Base-by-base conservation (phyloP, 1,140 invertebrate species). In the Dendrolimus punctatus region DNA sequence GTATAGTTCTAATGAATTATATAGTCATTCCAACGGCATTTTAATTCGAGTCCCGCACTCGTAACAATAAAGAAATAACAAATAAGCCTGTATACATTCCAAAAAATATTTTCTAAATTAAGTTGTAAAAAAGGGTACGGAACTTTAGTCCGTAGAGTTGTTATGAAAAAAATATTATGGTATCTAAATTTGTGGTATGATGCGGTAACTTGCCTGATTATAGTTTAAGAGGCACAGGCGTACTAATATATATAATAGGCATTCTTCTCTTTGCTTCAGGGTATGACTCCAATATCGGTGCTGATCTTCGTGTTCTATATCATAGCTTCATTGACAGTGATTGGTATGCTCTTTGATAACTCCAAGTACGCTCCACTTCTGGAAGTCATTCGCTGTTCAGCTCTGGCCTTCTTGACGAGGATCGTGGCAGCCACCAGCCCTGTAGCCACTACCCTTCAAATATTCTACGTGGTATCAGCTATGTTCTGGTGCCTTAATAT, bases 301-400 rank as follows among this genome's bases (percentile, higher is more conserved):
- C 60, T 89, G 9, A 71, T 82, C 10, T 89, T 90, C 66, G 88
- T 92, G 0, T 51, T 88, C 36, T 93, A 93, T 75, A 90, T 94
- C 46, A 80, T 94, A 7, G 87, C 89, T 3, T 91, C 91, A 1
- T 66, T 94, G 6, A 92, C 90, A 3, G 85, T 90, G 4, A 93
- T 95, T 43, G 93, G 93, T 10, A 88, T 94, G 85, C 62, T 94
- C 7, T 92, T 94, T 60, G 92, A 94, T 46, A 87, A 89, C 49
- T 84, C 84, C 8, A 77, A 86, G 8, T 81, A 89, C 47, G 88
- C 88, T 3, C 74, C 84, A 0, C 48, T 89, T 3, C 62, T 90
- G 6, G 92, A 93, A 73, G 73, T 91, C 0, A 40, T 87, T 0
- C 82, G 91, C 0, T 92, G 91, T 59, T 74, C 87, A 6, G 66